A percentile compares a stretch with the other conserved stretches of the same genome.
Conservation (phyloP, 53 echinoderm and acorn worm species). For the Hippasteria phrygiana region DNA sequence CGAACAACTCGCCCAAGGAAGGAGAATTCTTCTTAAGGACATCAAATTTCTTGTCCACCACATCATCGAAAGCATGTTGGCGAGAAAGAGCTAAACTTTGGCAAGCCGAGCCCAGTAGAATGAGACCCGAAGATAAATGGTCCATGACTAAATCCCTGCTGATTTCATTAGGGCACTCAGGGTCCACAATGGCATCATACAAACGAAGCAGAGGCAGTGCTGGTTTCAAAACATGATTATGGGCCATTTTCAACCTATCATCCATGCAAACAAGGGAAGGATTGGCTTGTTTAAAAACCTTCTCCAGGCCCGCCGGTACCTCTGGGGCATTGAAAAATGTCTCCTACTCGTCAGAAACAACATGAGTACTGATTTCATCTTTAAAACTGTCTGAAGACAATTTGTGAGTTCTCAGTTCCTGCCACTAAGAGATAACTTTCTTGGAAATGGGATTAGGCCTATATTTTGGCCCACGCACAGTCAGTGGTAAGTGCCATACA, state of each 20-base stretch:
- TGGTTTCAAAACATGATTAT: background rate
- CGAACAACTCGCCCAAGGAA: background rate
- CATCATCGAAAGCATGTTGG: slow-evolving; percentile 28
- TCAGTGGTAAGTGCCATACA: too few species aligned
- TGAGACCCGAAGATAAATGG: background rate
- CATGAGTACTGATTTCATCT: background rate
- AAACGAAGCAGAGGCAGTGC: background rate
- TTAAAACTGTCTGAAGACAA: too few species aligned
- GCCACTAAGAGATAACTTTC: too few species aligned
- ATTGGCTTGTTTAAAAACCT: background rate
- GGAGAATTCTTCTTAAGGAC: background rate
- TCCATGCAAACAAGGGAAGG: background rate
- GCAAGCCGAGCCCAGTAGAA: slow-evolving; percentile 1
- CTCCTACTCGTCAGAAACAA: background rate
- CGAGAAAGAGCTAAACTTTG: slow-evolving; percentile 3
- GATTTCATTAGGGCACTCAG: background rate
- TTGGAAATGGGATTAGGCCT: too few species aligned
- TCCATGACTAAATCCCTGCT: background rate
- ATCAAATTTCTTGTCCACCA: background rate
- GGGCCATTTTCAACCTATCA: background rate
- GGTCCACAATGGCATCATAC: slow-evolving; percentile 6
- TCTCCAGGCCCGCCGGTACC: background rate
- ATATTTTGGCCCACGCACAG: too few species aligned
- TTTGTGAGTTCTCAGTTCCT: too few species aligned
- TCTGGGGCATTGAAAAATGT: background rate